Percentiles rank a stretch among this genome's conserved stretches.
These are phyloP conservation scores for Pachymerium ferrugineum DNA, from an alignment of 2,888 invertebrate genomes.

Conservation along the genomic window DNA sequence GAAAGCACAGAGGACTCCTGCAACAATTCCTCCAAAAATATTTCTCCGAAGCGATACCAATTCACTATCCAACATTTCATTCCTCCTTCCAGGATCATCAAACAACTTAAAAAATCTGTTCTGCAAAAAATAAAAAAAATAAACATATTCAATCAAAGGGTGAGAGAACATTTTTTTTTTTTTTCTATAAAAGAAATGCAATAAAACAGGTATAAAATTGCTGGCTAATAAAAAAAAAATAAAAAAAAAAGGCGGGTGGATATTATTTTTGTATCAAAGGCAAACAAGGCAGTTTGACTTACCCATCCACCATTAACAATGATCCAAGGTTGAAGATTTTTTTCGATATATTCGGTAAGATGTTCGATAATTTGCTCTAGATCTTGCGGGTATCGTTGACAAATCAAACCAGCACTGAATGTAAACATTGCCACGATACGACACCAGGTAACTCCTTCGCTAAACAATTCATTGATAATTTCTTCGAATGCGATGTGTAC, in stretches of 20 bases:
- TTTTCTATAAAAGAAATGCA: background rate
- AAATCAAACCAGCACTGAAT: conserved; percentile 47
- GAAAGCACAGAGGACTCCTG: conserved; percentile 44
- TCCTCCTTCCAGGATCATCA: no score
- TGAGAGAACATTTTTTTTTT: background rate
- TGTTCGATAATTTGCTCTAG: conserved; percentile 46
- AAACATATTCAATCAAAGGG: background rate
- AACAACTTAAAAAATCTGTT: background rate
- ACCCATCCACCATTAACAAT: conserved; percentile 47
- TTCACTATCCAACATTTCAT: background rate
- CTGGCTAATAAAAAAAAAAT: background rate
- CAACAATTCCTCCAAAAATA: conserved; percentile 41
- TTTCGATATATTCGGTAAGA: conserved; percentile 46
- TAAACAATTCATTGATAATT: conserved; percentile 48
- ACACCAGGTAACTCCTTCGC: conserved; percentile 49
- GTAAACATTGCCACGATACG: conserved; percentile 48
- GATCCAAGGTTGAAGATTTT: conserved; percentile 47
- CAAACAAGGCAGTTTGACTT: no score
- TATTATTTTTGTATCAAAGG: no score
- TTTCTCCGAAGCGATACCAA: conserved; percentile 41
- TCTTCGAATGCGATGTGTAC: conserved; percentile 44
- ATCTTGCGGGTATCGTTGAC: conserved; percentile 42
- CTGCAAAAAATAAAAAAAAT: background rate
- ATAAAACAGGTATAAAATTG: background rate
- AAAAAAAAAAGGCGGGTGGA: no score